Evolutionary conservation across 2,888 invertebrate species (phyloP).

Genomic region (Cybosia mesomella): DNA sequence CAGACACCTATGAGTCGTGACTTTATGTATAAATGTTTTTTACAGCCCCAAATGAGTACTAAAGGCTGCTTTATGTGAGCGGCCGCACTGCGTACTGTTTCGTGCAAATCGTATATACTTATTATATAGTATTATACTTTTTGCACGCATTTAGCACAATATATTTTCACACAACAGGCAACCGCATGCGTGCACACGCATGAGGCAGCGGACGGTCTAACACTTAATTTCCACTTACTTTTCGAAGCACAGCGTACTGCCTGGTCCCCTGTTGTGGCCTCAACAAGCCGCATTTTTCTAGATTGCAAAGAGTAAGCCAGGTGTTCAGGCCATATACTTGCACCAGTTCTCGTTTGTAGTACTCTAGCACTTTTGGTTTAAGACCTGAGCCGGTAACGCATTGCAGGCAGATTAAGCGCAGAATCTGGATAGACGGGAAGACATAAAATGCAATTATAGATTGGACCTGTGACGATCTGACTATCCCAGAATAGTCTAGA

Average conservation of each 20-base stretch:
- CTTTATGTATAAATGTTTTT: too few species aligned
- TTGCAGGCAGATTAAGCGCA: conserved; percentile 97
- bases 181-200: too few species aligned
- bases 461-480: background rate
- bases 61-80: too few species aligned
- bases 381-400: conserved; percentile 97
- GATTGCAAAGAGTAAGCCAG: conserved; percentile 92
- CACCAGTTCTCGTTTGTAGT: conserved; percentile 87
- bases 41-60: too few species aligned
- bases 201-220: background rate
- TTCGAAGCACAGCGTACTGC: conserved; percentile 92
- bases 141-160: too few species aligned
- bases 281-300: conserved; percentile 95
- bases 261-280: conserved; percentile 91
- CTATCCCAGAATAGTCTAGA: too few species aligned
- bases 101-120: too few species aligned
- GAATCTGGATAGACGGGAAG: conserved; percentile 81
- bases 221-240: conserved; percentile 75
- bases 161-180: too few species aligned
- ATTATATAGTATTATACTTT: too few species aligned
- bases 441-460: background rate
- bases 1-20: too few species aligned
- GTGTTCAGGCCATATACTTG: conserved; percentile 95
- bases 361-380: conserved; percentile 93
- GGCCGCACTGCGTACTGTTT: too few species aligned